A percentile compares a stretch with the other conserved stretches of the same genome.
phyloP scores from a whole-genome alignment of 2,113 vertebrate species.

The Fregata magnificens region DNA sequence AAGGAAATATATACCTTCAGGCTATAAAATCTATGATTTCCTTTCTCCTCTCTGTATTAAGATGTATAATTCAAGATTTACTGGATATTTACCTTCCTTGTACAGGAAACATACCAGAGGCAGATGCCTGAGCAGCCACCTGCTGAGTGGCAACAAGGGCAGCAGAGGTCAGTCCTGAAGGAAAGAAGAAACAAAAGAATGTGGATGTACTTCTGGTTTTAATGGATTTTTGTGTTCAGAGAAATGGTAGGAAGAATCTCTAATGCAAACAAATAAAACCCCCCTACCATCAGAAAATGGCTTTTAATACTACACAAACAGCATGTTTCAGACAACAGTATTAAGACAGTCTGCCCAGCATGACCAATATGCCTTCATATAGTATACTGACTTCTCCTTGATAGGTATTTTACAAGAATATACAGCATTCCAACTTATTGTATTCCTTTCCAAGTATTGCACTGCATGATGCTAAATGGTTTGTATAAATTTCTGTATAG shows the following conservation, averaged over 20 bases:
- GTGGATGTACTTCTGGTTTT: neutral
- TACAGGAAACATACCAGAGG: neutral
- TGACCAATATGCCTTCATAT: neutral
- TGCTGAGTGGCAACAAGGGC: neutral
- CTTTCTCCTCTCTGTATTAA: neutral
- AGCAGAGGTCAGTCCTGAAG: neutral
- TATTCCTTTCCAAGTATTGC: neutral
- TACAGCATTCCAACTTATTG: too few species aligned
- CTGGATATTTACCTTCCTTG: neutral
- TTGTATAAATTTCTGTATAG: neutral
- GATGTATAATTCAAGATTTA: neutral
- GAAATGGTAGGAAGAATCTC: neutral
- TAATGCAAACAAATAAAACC: neutral
- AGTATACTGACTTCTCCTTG: neutral
- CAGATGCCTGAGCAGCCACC: neutral
- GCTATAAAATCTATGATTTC: neutral
- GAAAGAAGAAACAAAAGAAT: neutral
- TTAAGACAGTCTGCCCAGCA: neutral
- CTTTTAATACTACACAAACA: neutral
- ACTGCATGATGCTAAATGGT: neutral
- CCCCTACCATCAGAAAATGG: neutral
- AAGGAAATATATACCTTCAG: neutral
- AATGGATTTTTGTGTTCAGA: neutral
- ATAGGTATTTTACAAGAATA: neutral
- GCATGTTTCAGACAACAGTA: neutral